phyloP scores from a whole-genome alignment of 92 coral and sea anemone species.

The Umimayanthus kanabou region DNA sequence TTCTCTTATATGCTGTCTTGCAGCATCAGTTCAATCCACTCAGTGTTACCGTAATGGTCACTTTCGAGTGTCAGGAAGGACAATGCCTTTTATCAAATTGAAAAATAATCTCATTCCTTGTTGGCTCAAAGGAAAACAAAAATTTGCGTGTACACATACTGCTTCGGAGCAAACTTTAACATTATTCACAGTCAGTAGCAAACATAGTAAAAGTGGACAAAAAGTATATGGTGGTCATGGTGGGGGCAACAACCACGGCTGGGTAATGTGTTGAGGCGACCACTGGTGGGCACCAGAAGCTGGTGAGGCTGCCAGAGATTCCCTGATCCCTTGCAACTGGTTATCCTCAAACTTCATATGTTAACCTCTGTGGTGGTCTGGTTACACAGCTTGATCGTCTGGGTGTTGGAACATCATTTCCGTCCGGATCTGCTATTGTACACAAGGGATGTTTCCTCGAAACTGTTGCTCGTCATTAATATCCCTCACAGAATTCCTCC shows the following conservation, averaged over 20 bases:
- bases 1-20: neutral
- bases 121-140: neutral
- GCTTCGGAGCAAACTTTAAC: neutral
- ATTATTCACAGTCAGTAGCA: constrained; percentile 18
- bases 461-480: constrained; percentile 15
- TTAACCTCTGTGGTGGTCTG: constrained; percentile 18
- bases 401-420: constrained; percentile 7
- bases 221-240: constrained; percentile 27
- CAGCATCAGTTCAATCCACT: constrained; percentile 16
- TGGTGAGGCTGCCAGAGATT: constrained; percentile 28
- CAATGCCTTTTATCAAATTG: constrained; percentile 28
- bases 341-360: constrained; percentile 1
- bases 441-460: constrained; percentile 8
- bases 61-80: neutral
- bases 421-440: constrained; percentile 13
- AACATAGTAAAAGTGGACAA: constrained; percentile 4
- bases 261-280: constrained; percentile 1
- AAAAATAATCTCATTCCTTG: neutral
- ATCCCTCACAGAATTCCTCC: constrained; percentile 7
- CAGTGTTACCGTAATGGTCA: neutral
- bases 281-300: constrained; percentile 21
- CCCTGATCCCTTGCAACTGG: constrained; percentile 24
- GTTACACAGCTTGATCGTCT: constrained; percentile 15
- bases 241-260: constrained; percentile 35
- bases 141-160: neutral